Evolutionary conservation across 2,888 invertebrate species (phyloP), one percentile per base, ranked within the genome.

Genomic region (Pollenia amentaria): DNA sequence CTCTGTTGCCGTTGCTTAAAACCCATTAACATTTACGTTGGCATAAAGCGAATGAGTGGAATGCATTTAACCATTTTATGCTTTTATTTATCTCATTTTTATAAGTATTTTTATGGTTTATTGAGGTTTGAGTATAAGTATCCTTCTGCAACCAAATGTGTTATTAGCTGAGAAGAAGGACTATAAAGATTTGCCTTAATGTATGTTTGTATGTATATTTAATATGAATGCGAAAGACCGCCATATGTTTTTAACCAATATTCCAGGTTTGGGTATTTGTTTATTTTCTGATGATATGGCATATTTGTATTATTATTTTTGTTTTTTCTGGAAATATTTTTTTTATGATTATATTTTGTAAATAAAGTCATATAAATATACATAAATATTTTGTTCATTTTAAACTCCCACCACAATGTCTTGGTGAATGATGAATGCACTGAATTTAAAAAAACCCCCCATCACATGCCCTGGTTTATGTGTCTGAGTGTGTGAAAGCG

Each of bases 31-130:
- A 70, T 80, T 51, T 64, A 53, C 53, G 46, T 55, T 44, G 64
- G 18, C 79, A 51, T 79, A 60, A 73, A 84, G 69, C 62, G 53
- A 44, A 53, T 44, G 70, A 70, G 46, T 44, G 21, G 46, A 82
- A 83, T 86, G 83, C 75, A 86, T 83, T 82, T 85, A 83, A 85
- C 42, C 38, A 83, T 86, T 86, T 86, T 73, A 70, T 76, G n/a
- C 29, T 62, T 79, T 70, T 87, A 80, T 79, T 79, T 64, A 79
- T 75, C 64, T 64, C 51, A 55, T 65, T 60, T 64, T 53, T 53
- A 53, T 64, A 40, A 29, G 57, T 11, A 77, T 76, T 79, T 85
- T 85, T 82, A 86, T 83, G 78, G 72, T 73, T 86, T 78, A 78
- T 64, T 18, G 69, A 21, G 78, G 82, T 73, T 72, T 64, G 64